Conservation (phyloP, 2,113 vertebrate genomes). For the human (Homo sapiens) region GRCh38 chr5:9448001-9448500, state of each 20-base stretch:
- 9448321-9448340: neutral
- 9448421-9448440: rapidly evolving
- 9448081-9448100: neutral
- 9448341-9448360: neutral
- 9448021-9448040: rapidly evolving
- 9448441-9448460: neutral
- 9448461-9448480: rapidly evolving
- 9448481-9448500: neutral
- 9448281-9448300: neutral
- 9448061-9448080: neutral
- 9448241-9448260: neutral
- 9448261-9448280: neutral
- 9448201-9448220: neutral
- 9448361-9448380: neutral
- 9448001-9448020: neutral
- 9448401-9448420: rapidly evolving
- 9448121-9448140: neutral
- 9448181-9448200: neutral
- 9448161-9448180: neutral
- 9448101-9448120: neutral
- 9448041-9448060: neutral
- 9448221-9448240: neutral
- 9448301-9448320: no score
- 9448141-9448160: neutral
- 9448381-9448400: neutral